Evolutionary conservation across 2,888 invertebrate species (phyloP), one percentile per base, ranked within the genome.

Genomic region (Sphaeridia pumilis): DNA sequence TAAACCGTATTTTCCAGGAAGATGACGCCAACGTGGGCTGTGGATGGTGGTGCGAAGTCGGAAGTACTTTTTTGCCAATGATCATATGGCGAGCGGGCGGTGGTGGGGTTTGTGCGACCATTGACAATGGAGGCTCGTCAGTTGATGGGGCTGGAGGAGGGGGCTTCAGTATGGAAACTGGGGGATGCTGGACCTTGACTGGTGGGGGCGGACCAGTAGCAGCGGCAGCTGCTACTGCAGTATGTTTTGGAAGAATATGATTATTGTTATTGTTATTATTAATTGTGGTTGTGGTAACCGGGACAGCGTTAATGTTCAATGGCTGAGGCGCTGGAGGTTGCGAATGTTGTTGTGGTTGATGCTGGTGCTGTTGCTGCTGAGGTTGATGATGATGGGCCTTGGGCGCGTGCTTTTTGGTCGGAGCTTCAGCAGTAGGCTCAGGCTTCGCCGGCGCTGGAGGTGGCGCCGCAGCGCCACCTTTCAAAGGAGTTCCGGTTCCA

Each of bases 1-100:
- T 64, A 57, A 64, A 64, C 46, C 63, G 54, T 46, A 64, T 64
- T 57, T 57, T 61, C 63, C 63, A 64, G 22, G 63, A 52, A 14
- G 63, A 59, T 28, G 60, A 60, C 21, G 47, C 54, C 17, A 57
- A 43, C 14, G 51, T 50, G 22, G 55, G 55, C 25, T 50, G 50
- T 12, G 49, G 49, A 27, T 49, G 49, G 2, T n/a, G n/a, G n/a
- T n/a, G n/a, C n/a, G n/a, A n/a, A n/a, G 45, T 14, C 31, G 42
- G 36, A 10, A 49, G 20, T n/a, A 26, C 27, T 41, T 45, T 49
- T 27, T 54, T 54, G 21, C 17, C 36, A 24, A 49, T 31, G 2
- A 41, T 36, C 21, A 41, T 42, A 14, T 34, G 24, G 1, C 49
- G 27, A 22, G 42, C 31, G 1, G 26, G 36, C 24, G 36, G 20